phyloP scores from a whole-genome alignment of 2,888 invertebrate genomes.

The Branchellion lobata region DNA sequence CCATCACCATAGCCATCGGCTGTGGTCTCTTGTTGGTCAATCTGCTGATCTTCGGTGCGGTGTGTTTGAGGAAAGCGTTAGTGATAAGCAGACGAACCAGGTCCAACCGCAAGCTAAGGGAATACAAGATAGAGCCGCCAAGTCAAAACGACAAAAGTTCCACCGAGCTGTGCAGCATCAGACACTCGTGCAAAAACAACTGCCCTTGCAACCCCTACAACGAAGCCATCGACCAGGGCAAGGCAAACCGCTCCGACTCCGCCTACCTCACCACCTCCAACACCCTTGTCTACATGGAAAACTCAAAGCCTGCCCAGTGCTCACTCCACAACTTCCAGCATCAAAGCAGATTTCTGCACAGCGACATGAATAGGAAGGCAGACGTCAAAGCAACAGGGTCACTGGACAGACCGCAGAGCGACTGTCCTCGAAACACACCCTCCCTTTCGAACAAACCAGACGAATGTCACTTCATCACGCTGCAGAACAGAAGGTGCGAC shows the following conservation, averaged over 20 bases:
- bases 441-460: too few relatives aligned
- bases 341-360: neutral
- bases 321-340: too few relatives aligned
- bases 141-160: conserved; percentile 1
- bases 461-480: neutral
- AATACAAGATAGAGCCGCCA: conserved; percentile 63
- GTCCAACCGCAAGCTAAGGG: conserved; percentile 13
- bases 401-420: neutral
- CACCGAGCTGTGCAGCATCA: neutral
- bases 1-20: conserved; percentile 78
- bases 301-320: neutral
- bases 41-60: conserved; percentile 84
- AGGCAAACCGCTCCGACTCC: neutral
- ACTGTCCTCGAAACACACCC: too few relatives aligned
- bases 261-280: neutral
- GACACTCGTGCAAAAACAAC: conserved; percentile 4
- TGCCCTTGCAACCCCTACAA: neutral
- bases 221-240: neutral
- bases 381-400: too few relatives aligned
- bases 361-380: neutral
- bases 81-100: conserved; percentile 13
- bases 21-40: conserved; percentile 87
- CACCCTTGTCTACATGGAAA: neutral
- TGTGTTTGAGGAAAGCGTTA: conserved; percentile 37
- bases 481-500: neutral